Conservation (phyloP, 2,113 vertebrate genomes). For the Heterotilapia buettikoferi region DNA sequence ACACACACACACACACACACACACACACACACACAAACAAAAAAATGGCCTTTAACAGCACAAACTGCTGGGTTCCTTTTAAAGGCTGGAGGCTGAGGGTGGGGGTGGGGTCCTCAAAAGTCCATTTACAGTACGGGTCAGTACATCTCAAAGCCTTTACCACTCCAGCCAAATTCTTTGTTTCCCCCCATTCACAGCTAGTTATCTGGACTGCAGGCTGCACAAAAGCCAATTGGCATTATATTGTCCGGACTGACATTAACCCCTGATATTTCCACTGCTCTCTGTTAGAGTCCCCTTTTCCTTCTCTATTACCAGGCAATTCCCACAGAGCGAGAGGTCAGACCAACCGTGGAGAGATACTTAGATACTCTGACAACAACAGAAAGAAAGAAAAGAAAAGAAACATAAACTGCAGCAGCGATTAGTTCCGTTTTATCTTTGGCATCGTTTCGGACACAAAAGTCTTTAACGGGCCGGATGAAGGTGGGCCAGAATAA, state of each 20-base stretch:
- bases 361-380: constrained; percentile 17
- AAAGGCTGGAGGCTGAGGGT: constrained; percentile 25
- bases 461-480: background rate
- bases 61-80: constrained; percentile 52
- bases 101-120: constrained; percentile 58
- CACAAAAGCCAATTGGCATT: constrained; percentile 69
- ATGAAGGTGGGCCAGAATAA: background rate
- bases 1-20: constrained; percentile 12
- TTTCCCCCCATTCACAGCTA: constrained; percentile 59
- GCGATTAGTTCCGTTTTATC: constrained; percentile 44
- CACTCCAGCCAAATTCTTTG: constrained; percentile 73
- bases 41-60: constrained; percentile 62
- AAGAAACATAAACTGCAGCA: constrained; percentile 25
- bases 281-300: constrained; percentile 59
- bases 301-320: constrained; percentile 51
- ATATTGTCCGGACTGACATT: constrained; percentile 67
- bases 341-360: constrained; percentile 27
- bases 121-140: constrained; percentile 77
- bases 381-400: background rate
- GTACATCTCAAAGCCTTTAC: constrained; percentile 76
- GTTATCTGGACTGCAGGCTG: constrained; percentile 47
- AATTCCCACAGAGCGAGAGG: constrained; percentile 47
- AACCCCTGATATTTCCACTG: constrained; percentile 67
- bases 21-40: background rate
- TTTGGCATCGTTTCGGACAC: constrained; percentile 5